phyloP scores from a whole-genome alignment of 2,113 vertebrate genomes.

The Pristiophorus japonicus region DNA sequence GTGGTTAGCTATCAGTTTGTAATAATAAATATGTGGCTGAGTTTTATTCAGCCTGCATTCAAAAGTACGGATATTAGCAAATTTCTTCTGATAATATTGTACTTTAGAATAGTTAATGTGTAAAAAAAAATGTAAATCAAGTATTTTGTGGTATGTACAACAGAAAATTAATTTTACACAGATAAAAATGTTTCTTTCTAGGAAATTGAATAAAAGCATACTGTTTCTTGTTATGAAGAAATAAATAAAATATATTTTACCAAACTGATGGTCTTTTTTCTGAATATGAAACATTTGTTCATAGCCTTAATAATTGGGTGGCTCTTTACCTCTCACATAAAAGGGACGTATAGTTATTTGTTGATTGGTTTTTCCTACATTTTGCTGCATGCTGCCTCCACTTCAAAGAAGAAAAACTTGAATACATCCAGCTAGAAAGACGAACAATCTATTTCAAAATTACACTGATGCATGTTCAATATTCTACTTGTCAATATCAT shows the following conservation, averaged over 20 bases:
- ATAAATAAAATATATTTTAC: conserved; percentile 98
- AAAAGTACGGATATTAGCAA: conserved; percentile 61
- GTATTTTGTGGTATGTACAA: conserved; percentile 95
- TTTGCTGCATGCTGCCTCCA: not conserved
- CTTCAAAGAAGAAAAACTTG: not conserved
- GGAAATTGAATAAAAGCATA: conserved; percentile 90
- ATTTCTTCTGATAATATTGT: conserved; percentile 67
- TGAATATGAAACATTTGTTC: not conserved
- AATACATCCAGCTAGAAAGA: not conserved
- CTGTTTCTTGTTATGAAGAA: conserved; percentile 96
- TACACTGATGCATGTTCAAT: not conserved
- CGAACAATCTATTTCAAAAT: not conserved
- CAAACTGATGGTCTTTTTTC: conserved; percentile 49
- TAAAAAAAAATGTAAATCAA: conserved; percentile 71
- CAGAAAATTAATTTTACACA: conserved; percentile 92
- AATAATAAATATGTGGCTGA: conserved; percentile 59
- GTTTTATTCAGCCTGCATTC: conserved; percentile 74
- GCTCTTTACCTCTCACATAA: not conserved
- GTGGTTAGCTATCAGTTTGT: conserved; percentile 35
- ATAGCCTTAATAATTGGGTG: not conserved
- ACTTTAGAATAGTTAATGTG: conserved; percentile 71
- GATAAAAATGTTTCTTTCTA: conserved; percentile 82
- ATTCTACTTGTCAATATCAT: not conserved
- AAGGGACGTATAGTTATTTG: not conserved
- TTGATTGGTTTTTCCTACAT: not conserved